These are phyloP conservation scores for Elysia chlorotica DNA, from an alignment of 1,140 invertebrate genomes.

Conservation along the genomic window DNA sequence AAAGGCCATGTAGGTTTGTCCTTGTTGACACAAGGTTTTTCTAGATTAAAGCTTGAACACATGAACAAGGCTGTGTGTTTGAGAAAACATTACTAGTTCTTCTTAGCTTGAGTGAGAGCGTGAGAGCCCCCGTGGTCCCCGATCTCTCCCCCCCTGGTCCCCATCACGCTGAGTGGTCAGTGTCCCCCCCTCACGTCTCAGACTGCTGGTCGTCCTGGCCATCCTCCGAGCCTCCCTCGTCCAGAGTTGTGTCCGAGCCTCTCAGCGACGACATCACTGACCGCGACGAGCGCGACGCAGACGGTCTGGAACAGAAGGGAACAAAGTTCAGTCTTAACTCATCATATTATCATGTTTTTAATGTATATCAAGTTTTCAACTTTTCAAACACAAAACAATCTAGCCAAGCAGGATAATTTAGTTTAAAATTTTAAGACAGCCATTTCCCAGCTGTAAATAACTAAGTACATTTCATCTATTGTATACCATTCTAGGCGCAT, in stretches of 20 bases:
- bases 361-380: too few species aligned
- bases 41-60: not conserved
- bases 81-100: not conserved
- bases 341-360: too few species aligned
- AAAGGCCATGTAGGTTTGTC: too few species aligned
- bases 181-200: conserved; percentile 2
- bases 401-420: not conserved
- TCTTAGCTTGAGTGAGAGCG: too few species aligned
- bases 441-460: too few species aligned
- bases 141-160: not conserved
- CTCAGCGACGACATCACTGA: conserved; percentile 13
- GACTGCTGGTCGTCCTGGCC: conserved; percentile 17
- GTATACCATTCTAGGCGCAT: too few species aligned
- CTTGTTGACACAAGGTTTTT: too few species aligned
- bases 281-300: conserved; percentile 16
- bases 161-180: not conserved
- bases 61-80: not conserved
- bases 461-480: too few species aligned
- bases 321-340: too few species aligned
- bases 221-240: conserved; percentile 18
- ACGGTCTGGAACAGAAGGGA: conserved; percentile 15
- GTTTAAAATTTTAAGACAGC: not conserved
- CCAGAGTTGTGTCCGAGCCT: conserved; percentile 20
- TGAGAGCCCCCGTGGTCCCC: not conserved
- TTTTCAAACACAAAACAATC: not conserved